A percentile compares a stretch with the other conserved stretches of the same genome.
Conservation (phyloP, 2,888 invertebrate genomes). For the Chrysolina americana region DNA sequence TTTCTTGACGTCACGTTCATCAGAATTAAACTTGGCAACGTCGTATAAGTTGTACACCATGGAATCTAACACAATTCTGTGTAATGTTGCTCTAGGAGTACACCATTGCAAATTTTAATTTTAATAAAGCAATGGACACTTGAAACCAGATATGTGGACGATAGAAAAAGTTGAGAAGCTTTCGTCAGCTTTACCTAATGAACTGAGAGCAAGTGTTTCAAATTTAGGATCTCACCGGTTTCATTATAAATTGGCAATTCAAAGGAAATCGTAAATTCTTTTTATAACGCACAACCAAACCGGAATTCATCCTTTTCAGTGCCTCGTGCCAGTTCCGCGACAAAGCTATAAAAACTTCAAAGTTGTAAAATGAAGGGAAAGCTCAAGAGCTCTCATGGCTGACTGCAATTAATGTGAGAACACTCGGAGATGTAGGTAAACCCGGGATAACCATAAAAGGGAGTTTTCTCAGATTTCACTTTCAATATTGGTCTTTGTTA, state of each 20-base stretch:
- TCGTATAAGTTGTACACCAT: no score
- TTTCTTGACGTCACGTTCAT: no score
- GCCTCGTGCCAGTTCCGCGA: slow-evolving; percentile 1
- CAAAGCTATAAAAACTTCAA: slow-evolving; percentile 20
- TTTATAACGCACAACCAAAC: background rate
- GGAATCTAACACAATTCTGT: no score
- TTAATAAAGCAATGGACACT: no score
- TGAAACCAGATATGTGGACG: no score
- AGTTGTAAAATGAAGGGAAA: slow-evolving; percentile 11
- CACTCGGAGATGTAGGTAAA: slow-evolving; percentile 55
- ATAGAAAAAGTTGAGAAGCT: no score
- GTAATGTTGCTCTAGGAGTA: no score
- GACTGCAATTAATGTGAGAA: slow-evolving; percentile 59
- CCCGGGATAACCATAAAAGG: slow-evolving; percentile 55
- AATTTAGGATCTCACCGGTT: background rate
- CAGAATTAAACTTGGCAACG: no score
- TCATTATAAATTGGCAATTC: background rate
- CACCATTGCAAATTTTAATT: no score
- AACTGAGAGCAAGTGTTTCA: no score
- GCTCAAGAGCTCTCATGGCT: slow-evolving; percentile 14
- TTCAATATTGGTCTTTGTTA: slow-evolving; percentile 42
- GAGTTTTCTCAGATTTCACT: slow-evolving; percentile 32
- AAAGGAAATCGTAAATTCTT: background rate
- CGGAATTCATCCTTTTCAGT: slow-evolving; percentile 1
- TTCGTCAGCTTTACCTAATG: no score